Conservation (phyloP, 2,113 vertebrate genomes). For the Mesitornis unicolor region DNA sequence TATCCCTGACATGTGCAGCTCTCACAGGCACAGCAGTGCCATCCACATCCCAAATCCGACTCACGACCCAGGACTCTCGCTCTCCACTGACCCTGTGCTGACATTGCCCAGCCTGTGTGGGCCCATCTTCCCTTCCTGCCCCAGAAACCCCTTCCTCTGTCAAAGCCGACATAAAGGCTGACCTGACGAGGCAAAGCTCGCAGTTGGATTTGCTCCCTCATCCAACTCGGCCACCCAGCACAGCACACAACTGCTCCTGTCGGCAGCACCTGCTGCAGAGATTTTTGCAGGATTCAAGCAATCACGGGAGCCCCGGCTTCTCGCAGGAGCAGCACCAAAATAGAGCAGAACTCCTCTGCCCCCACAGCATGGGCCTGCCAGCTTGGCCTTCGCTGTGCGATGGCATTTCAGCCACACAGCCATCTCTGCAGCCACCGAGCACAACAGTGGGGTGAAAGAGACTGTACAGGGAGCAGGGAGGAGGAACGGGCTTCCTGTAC, state of each 20-base stretch:
- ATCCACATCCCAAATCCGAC: not conserved
- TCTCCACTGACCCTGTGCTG: not conserved
- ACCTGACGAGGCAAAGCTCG: not conserved
- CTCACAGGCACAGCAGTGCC: not conserved
- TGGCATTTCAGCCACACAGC: not conserved
- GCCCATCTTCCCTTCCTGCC: not conserved
- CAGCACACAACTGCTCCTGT: not conserved
- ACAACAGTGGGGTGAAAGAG: not conserved
- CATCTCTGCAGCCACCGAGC: not conserved
- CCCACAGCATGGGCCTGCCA: not conserved
- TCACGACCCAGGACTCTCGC: not conserved
- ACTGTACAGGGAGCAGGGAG: not conserved
- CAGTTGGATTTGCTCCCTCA: not conserved
- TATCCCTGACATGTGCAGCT: rapidly evolving
- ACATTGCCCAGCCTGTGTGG: not conserved
- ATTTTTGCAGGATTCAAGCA: not conserved
- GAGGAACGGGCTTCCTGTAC: not conserved
- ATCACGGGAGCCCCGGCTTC: not conserved
- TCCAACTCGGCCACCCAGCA: not conserved
- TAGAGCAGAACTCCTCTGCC: not conserved
- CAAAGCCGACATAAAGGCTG: rapidly evolving
- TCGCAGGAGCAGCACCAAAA: not conserved
- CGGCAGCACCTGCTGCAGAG: not conserved
- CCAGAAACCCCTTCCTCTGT: not conserved
- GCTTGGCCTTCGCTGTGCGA: not conserved